Base-by-base conservation (phyloP, 2,113 vertebrate genomes). In the Hippocampus comes region DNA sequence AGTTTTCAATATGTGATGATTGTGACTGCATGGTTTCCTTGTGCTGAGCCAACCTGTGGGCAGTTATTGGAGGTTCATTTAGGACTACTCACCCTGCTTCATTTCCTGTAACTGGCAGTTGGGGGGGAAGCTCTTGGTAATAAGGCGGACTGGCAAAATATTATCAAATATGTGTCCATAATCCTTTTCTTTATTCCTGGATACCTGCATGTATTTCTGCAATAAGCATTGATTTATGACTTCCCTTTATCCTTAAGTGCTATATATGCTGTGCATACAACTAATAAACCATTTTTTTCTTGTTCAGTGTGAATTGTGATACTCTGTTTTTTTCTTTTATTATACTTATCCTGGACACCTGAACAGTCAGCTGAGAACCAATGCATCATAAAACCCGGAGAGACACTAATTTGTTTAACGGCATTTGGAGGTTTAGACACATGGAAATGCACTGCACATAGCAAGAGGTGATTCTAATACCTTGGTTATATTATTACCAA, bases 301-400 rank as follows among this genome's bases (percentile, higher is more conserved):
- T 25, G 7, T 1, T 57, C 56, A 55, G 20, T 1, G 76, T 76
- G 43, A 12, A 9, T 70, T 85, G 82, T 79, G 74, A 88, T 87
- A 55, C 9, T n/a, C 48, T 5, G 14, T 21, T n/a, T 55, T 55
- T 55, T 55, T 55, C 53, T 55, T 7, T 12, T 57, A 57, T 25
- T 11, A 10, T 64, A 12, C 34, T 41, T 5, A 64, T n/a, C n/a
- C 4, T 42, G 38, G 2, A 43, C 20, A 43, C 1, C 38, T 64
- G 10, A 21, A 41, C 21, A 43, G n/a, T 6, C 61, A 63, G 11
- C 34, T 63, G 61, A 41, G 34, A 41, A 7, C 4, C 30, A 41
- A 5, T 41, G 10, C 20, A 41, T 4, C 10, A n/a, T 23, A 43
- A 64, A 23, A 9, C 38, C 41, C 41, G 12, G 59, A 60, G 57